Evolutionary conservation across 1,140 invertebrate genomes (phyloP).

Genomic region (Nephila pilipes): DNA sequence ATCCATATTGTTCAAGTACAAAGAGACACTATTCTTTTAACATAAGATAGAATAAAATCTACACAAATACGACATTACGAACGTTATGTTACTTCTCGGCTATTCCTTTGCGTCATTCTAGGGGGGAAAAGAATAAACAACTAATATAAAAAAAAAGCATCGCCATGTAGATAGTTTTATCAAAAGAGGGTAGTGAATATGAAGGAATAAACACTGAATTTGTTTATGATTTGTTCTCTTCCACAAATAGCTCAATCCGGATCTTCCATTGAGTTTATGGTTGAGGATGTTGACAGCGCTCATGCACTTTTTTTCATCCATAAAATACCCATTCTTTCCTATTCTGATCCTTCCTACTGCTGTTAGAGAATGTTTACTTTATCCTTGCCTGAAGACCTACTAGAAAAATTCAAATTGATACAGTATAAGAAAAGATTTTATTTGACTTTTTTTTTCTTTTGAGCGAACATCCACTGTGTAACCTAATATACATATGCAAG

Average conservation of each 20-base stretch:
- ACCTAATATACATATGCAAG: not conserved
- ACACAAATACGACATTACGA: too few relatives aligned
- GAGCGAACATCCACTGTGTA: not conserved
- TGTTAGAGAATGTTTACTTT: conserved; percentile 45
- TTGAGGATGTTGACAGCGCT: conserved; percentile 22
- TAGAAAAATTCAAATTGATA: conserved; percentile 23
- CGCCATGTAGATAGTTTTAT: too few relatives aligned
- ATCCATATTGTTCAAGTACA: too few relatives aligned
- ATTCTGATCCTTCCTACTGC: not conserved
- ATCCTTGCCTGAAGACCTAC: conserved; percentile 43
- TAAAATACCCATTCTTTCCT: not conserved
- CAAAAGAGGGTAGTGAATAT: not conserved
- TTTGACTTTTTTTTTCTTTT: not conserved
- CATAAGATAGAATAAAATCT: too few relatives aligned
- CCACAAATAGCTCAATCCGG: conserved; percentile 33
- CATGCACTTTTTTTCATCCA: conserved; percentile 45
- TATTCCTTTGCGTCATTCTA: too few relatives aligned
- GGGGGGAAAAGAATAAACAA: too few relatives aligned
- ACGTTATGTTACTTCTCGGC: too few relatives aligned
- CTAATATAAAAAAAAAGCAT: too few relatives aligned
- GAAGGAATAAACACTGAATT: not conserved
- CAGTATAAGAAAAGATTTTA: conserved; percentile 18
- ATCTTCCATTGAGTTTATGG: not conserved
- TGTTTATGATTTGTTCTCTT: not conserved
- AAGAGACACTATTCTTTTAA: too few relatives aligned